A percentile compares a stretch with the other conserved stretches of the same genome.
phyloP scores from a whole-genome alignment of 1,140 invertebrate species.

The Gyrodactylus bullatarudis region DNA sequence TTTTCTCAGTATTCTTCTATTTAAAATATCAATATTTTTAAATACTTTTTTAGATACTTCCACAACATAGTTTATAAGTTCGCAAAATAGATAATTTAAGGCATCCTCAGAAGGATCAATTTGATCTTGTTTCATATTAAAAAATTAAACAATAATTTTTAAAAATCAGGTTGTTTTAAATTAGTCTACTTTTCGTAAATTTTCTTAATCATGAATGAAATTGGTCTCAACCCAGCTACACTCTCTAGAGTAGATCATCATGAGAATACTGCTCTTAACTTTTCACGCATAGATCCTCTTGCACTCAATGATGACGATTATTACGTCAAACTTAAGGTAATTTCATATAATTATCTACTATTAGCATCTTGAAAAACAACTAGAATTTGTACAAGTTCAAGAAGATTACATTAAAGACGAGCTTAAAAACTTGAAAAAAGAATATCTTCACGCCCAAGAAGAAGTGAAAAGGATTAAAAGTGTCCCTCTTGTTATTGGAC shows the following conservation, averaged over 20 bases:
- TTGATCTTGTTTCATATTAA: neutral
- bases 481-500: constrained; percentile 77
- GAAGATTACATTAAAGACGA: constrained; percentile 96
- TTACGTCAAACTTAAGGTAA: neutral
- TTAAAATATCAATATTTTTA: neutral
- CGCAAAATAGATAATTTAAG: neutral
- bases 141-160: neutral
- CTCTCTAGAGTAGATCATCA: neutral
- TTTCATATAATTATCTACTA: constrained; percentile 9
- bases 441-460: constrained; percentile 54
- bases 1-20: neutral
- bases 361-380: constrained; percentile 59
- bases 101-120: neutral
- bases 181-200: neutral
- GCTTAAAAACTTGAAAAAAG: constrained; percentile 69
- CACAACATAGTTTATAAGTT: neutral
- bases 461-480: constrained; percentile 84
- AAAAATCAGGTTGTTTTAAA: neutral
- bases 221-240: no score
- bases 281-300: neutral
- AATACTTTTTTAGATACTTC: neutral
- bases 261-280: neutral
- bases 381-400: constrained; percentile 84
- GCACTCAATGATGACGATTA: neutral
- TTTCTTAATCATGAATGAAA: neutral